phyloP scores from a whole-genome alignment of 2,797 vertebrate genomes.

The Cyclura pinguis region DNA sequence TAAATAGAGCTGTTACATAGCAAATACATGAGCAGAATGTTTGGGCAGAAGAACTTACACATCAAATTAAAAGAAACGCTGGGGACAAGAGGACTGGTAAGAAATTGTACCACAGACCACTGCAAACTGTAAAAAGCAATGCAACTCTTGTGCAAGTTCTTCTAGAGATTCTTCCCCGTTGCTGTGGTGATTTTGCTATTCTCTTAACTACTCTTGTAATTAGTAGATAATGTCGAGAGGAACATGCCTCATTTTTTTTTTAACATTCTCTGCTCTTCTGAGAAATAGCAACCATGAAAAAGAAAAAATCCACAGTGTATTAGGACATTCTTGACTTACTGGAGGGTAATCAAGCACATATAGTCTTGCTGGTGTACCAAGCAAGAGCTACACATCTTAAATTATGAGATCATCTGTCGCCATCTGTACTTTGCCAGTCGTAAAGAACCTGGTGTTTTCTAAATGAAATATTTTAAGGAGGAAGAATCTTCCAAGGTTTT shows the following conservation, averaged over 20 bases:
- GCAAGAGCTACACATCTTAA: constrained; percentile 20
- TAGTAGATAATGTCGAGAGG: rapidly evolving
- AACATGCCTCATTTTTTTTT: rapidly evolving
- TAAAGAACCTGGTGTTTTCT: background rate
- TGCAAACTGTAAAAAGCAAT: background rate
- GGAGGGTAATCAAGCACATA: background rate
- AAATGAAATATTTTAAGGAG: too few relatives aligned
- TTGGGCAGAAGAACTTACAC: background rate
- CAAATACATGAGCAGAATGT: background rate
- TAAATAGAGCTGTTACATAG: background rate
- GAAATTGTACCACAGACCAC: background rate
- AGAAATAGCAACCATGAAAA: constrained; percentile 24
- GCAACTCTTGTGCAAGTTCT: background rate
- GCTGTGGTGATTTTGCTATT: background rate
- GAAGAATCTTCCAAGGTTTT: too few relatives aligned
- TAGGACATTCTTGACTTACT: background rate
- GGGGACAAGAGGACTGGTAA: background rate
- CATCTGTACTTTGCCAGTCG: rapidly evolving
- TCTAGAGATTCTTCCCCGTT: background rate
- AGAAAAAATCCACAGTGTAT: background rate
- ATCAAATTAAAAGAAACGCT: background rate
- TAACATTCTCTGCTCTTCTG: background rate
- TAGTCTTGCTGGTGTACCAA: constrained; percentile 27
- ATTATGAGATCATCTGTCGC: constrained; percentile 32
- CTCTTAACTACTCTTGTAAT: background rate